A percentile compares a stretch with the other conserved stretches of the same genome.
Conservation (phyloP, 30 jellyfish, hydroid and myxozoan genomes). For the Cassiopea xamachana region DNA sequence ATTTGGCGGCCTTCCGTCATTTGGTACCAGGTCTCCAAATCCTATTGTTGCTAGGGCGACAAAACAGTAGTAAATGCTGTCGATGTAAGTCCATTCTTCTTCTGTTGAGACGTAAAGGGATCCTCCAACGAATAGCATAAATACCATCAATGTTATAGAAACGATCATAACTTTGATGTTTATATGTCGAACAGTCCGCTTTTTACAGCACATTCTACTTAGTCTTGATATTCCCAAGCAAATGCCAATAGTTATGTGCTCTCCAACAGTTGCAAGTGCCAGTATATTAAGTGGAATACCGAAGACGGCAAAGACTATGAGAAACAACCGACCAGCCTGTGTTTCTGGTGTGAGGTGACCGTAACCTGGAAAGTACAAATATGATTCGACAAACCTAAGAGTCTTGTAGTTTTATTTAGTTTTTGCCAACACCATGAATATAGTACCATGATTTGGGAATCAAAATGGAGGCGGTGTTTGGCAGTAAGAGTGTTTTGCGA, state of each 20-base stretch:
- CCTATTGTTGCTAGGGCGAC: slow-evolving; percentile 99
- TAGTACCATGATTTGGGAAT: no score
- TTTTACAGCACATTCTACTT: slow-evolving; percentile 74
- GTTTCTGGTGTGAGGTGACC: slow-evolving; percentile 99
- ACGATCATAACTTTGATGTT: slow-evolving; percentile 95
- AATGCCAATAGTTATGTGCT: slow-evolving; percentile 93
- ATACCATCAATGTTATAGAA: slow-evolving; percentile 80
- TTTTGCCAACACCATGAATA: no score
- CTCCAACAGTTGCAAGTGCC: slow-evolving; percentile 99
- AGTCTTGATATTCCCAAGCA: slow-evolving; percentile 78
- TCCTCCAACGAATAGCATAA: slow-evolving; percentile 96
- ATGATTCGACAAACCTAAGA: no score
- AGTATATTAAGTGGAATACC: slow-evolving; percentile 97
- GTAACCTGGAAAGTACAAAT: slow-evolving; percentile 65
- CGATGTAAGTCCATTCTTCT: slow-evolving; percentile 91
- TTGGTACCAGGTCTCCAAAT: slow-evolving; percentile 98
- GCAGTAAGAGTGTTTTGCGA: no score
- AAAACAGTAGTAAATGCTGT: slow-evolving; percentile 95
- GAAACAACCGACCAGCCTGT: slow-evolving; percentile 92
- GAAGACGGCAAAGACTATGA: slow-evolving; percentile 91
- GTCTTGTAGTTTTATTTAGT: no score
- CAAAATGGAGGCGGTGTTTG: no score
- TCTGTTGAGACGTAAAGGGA: slow-evolving; percentile 89
- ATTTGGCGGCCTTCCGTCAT: slow-evolving; percentile 97
- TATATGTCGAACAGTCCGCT: slow-evolving; percentile 75